Conservation (phyloP, 2,888 invertebrate genomes). For the Aelia acuminata region DNA sequence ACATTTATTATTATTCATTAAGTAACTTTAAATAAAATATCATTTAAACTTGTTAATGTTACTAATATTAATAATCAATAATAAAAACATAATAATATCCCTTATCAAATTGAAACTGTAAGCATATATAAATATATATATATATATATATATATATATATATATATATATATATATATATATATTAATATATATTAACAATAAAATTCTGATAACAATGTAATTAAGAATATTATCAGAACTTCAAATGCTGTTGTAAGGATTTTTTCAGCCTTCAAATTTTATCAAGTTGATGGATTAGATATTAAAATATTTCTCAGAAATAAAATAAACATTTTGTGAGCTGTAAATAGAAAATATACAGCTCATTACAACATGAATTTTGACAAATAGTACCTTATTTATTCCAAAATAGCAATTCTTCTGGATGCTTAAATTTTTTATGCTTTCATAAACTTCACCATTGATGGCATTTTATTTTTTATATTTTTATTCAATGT, state of each 20-base stretch:
- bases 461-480: no score
- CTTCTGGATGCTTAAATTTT: no score
- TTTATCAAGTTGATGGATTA: background rate
- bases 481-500: no score
- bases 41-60: background rate
- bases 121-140: conserved; percentile 9
- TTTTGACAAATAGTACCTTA: background rate
- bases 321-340: background rate
- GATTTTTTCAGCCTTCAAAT: conserved; percentile 5
- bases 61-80: background rate
- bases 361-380: background rate
- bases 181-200: no score
- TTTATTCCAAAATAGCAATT: background rate
- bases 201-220: background rate
- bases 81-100: background rate
- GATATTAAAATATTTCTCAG: background rate
- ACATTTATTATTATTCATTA: background rate
- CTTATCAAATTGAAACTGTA: background rate
- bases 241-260: background rate
- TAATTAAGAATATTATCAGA: background rate
- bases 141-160: background rate
- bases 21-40: background rate
- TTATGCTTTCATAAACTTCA: no score
- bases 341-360: background rate
- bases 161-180: conserved; percentile 1